Conservation (phyloP, 2,113 vertebrate genomes). For the Riparia riparia region DNA sequence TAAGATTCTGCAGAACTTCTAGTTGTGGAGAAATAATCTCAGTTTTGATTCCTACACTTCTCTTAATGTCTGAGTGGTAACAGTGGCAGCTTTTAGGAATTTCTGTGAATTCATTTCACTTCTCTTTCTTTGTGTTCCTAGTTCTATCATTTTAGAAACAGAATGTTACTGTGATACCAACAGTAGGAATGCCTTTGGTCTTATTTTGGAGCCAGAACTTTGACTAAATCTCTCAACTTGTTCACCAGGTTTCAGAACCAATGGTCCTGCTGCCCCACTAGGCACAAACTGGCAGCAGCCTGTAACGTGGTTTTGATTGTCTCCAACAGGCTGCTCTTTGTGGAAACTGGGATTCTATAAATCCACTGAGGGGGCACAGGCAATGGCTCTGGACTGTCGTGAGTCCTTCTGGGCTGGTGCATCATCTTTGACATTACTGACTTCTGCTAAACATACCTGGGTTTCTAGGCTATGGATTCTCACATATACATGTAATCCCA, state of each 20-base stretch:
- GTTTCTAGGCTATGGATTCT: neutral
- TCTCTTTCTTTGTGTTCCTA: neutral
- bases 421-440: neutral
- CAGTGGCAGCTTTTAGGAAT: neutral
- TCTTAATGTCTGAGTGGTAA: neutral
- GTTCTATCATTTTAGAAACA: neutral
- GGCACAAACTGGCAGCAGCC: neutral
- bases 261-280: neutral
- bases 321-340: neutral
- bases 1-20: neutral
- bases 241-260: neutral
- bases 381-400: neutral
- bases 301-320: rapidly evolving
- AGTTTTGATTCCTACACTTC: neutral
- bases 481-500: neutral
- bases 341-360: neutral
- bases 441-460: neutral
- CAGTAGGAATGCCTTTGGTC: neutral
- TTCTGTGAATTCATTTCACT: neutral
- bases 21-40: neutral
- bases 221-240: neutral
- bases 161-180: neutral
- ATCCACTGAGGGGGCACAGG: neutral
- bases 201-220: neutral
- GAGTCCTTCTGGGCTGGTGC: neutral